A percentile compares a stretch with the other conserved stretches of the same genome.
These are phyloP conservation scores for Atherix ibis DNA, from an alignment of 2,888 invertebrate genomes.

Conservation along the genomic window DNA sequence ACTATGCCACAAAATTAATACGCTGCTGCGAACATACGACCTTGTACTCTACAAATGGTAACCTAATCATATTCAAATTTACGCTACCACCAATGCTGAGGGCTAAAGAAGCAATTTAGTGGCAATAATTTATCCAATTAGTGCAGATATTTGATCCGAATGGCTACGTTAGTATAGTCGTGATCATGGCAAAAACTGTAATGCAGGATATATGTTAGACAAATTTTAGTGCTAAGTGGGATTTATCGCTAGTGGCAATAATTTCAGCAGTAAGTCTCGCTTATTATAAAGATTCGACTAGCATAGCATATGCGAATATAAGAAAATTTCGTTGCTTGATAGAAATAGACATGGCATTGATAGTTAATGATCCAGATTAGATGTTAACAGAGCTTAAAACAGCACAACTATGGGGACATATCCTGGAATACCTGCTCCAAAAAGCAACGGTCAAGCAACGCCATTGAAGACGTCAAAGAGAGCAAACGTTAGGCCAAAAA, in stretches of 20 bases:
- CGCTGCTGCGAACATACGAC: background rate
- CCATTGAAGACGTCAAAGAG: too few relatives aligned
- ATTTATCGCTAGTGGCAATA: background rate
- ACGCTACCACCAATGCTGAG: background rate
- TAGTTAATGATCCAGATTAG: too few relatives aligned
- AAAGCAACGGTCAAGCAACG: too few relatives aligned
- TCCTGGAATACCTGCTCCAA: too few relatives aligned
- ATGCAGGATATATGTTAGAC: background rate
- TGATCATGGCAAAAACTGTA: background rate
- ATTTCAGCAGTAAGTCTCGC: too few relatives aligned
- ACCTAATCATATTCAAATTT: background rate
- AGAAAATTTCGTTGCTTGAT: too few relatives aligned
- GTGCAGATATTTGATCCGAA: slow-evolving; percentile 1
- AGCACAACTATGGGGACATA: too few relatives aligned
- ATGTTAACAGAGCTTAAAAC: too few relatives aligned
- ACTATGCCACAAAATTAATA: background rate
- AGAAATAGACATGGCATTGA: too few relatives aligned
- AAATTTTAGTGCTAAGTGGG: background rate
- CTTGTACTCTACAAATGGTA: background rate
- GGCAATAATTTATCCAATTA: background rate
- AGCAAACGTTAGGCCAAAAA: too few relatives aligned
- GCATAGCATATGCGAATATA: too few relatives aligned
- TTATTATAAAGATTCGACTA: too few relatives aligned
- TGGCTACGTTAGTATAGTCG: background rate
- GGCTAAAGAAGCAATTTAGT: background rate